phyloP scores from a whole-genome alignment of 2,113 vertebrate species.

The Sebastes fasciatus region DNA sequence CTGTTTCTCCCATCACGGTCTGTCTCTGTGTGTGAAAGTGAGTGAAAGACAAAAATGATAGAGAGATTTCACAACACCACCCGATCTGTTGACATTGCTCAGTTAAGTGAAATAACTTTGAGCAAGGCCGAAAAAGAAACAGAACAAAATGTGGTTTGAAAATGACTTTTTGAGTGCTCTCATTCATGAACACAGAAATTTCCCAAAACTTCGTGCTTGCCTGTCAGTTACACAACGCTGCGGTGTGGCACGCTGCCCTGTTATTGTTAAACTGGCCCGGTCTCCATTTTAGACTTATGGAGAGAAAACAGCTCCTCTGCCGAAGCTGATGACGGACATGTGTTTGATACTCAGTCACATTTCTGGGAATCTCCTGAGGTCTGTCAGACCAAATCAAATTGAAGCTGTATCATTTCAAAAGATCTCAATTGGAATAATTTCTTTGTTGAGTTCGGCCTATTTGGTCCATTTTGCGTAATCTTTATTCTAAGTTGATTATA shows the following conservation, averaged over 20 bases:
- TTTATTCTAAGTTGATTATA: conserved; percentile 43
- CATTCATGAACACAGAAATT: conserved; percentile 61
- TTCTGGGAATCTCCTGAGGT: conserved; percentile 32
- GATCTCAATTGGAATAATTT: conserved; percentile 31
- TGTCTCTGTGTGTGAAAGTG: conserved; percentile 41
- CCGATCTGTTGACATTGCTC: conserved; percentile 45
- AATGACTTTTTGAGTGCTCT: conserved; percentile 37
- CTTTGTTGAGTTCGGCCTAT: conserved; percentile 26
- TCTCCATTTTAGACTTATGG: conserved; percentile 33
- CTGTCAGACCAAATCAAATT: conserved; percentile 47
- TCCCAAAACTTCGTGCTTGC: conserved; percentile 52
- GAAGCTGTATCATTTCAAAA: conserved; percentile 13
- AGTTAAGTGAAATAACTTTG: conserved; percentile 49
- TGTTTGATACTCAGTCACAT: conserved; percentile 52
- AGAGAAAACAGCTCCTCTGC: conserved; percentile 36
- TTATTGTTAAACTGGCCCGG: conserved; percentile 62
- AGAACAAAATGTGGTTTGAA: conserved; percentile 64
- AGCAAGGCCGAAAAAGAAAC: conserved; percentile 30
- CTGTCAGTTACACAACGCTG: conserved; percentile 75
- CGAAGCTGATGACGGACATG: conserved; percentile 51
- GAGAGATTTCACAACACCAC: conserved; percentile 61
- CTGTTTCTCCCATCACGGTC: conserved; percentile 49
- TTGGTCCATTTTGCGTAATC: conserved; percentile 23
- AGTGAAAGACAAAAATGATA: conserved; percentile 27
- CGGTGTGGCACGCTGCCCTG: conserved; percentile 73